Percentiles rank a stretch among this genome's conserved stretches.
phyloP scores from a whole-genome alignment of 30 jellyfish, hydroid and myxozoan genomes.

The Hydra vulgaris region DNA sequence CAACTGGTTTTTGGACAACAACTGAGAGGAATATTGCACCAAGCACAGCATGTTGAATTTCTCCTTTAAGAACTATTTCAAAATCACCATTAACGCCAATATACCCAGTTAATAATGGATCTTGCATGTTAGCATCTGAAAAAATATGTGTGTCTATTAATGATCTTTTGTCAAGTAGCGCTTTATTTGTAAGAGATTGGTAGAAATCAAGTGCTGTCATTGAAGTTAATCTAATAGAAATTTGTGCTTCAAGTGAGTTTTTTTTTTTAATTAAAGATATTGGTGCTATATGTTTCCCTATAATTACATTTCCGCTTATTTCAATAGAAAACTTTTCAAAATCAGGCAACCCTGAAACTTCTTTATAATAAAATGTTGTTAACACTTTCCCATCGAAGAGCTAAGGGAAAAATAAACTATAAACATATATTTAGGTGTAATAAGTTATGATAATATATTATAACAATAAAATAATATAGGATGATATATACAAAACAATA shows the following conservation, averaged over 20 bases:
- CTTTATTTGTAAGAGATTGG: slow-evolving; percentile 42
- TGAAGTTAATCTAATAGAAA: slow-evolving; percentile 33
- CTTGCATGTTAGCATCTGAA: slow-evolving; percentile 30
- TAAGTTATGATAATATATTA: too few species aligned
- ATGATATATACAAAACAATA: neutral
- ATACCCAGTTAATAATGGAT: slow-evolving; percentile 44
- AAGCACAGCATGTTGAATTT: neutral
- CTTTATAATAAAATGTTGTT: slow-evolving; percentile 32
- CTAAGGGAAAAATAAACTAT: neutral
- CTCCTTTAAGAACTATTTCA: slow-evolving; percentile 56
- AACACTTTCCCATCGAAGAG: slow-evolving; percentile 29
- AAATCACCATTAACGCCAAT: slow-evolving; percentile 50
- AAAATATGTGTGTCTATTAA: slow-evolving; percentile 34
- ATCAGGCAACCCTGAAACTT: slow-evolving; percentile 16
- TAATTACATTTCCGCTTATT: slow-evolving; percentile 29
- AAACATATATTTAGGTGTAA: too few species aligned
- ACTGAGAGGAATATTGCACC: slow-evolving; percentile 39
- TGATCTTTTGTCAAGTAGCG: slow-evolving; percentile 6
- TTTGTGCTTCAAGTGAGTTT: slow-evolving; percentile 30
- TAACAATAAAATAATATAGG: too few species aligned
- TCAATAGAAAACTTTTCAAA: slow-evolving; percentile 29
- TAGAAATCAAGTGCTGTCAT: slow-evolving; percentile 40
- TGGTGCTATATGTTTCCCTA: slow-evolving; percentile 39
- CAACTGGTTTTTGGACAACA: slow-evolving; percentile 48
- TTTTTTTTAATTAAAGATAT: slow-evolving; percentile 31